Evolutionary conservation across 2,888 invertebrate genomes (phyloP).

Genomic region (Dasypogon diadema): DNA sequence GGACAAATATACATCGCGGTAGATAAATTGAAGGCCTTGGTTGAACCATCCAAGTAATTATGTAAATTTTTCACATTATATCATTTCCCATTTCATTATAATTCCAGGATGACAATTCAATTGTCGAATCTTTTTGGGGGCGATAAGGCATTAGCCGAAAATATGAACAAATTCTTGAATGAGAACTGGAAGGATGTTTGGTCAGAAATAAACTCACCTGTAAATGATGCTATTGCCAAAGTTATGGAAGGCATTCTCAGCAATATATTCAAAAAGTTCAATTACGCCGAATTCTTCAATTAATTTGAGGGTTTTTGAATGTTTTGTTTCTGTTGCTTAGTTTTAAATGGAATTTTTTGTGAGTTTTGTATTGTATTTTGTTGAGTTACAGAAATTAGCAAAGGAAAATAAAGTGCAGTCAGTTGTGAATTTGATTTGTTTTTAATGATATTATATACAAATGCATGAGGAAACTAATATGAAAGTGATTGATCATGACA

Average conservation of each 20-base stretch:
- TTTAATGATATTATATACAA: no score
- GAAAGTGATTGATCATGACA: no score
- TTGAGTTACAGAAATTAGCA: no score
- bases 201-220: slow-evolving; percentile 59
- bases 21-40: slow-evolving; percentile 63
- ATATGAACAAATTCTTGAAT: slow-evolving; percentile 61
- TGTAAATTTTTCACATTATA: no score
- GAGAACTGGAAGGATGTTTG: slow-evolving; percentile 63
- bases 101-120: slow-evolving; percentile 59
- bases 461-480: no score
- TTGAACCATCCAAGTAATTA: slow-evolving; percentile 64
- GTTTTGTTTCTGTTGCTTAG: no score
- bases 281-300: slow-evolving; percentile 62
- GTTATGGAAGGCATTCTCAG: slow-evolving; percentile 56
- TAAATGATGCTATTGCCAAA: slow-evolving; percentile 58
- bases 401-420: no score
- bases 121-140: slow-evolving; percentile 61
- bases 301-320: no score
- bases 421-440: no score
- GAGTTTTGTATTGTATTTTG: no score
- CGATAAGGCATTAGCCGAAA: slow-evolving; percentile 59
- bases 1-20: slow-evolving; percentile 63
- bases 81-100: no score
- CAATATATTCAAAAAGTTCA: slow-evolving; percentile 57
- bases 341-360: no score